phyloP scores from a whole-genome alignment of 2,113 vertebrate genomes.

The Turdus rufiventris region DNA sequence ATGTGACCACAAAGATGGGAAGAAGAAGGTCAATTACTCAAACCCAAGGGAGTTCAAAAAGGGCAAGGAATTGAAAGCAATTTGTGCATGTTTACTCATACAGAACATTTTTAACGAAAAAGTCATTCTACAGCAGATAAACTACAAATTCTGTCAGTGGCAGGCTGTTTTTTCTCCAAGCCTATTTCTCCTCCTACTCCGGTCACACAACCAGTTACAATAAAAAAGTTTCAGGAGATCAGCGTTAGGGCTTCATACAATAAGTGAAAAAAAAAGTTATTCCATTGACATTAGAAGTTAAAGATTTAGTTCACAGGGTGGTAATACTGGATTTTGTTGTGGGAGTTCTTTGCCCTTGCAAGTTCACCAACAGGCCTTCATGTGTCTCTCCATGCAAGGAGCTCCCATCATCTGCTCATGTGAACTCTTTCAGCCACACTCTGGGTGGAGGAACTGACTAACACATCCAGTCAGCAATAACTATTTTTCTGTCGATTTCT shows the following conservation, averaged over 20 bases:
- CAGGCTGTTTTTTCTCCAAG: neutral
- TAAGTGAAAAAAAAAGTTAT: neutral
- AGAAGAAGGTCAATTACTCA: neutral
- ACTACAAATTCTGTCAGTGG: neutral
- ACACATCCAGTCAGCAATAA: neutral
- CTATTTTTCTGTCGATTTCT: neutral
- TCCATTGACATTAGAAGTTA: neutral
- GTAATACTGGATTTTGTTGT: no score
- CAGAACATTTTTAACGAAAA: neutral
- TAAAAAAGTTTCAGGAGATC: neutral
- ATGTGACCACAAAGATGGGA: neutral
- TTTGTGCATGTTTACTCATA: neutral
- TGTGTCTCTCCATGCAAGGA: fast-evolving
- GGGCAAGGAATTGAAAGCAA: neutral
- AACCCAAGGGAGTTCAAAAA: neutral
- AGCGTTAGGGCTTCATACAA: neutral
- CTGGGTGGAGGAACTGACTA: neutral
- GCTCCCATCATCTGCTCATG: neutral
- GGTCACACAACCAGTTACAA: neutral
- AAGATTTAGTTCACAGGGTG: neutral
- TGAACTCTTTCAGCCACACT: neutral
- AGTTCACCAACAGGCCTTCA: neutral
- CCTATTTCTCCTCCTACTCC: neutral
- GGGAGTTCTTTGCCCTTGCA: neutral
- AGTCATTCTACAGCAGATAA: neutral